phyloP scores from a whole-genome alignment of 2,113 vertebrate genomes.

The Hiodon tergisus region DNA sequence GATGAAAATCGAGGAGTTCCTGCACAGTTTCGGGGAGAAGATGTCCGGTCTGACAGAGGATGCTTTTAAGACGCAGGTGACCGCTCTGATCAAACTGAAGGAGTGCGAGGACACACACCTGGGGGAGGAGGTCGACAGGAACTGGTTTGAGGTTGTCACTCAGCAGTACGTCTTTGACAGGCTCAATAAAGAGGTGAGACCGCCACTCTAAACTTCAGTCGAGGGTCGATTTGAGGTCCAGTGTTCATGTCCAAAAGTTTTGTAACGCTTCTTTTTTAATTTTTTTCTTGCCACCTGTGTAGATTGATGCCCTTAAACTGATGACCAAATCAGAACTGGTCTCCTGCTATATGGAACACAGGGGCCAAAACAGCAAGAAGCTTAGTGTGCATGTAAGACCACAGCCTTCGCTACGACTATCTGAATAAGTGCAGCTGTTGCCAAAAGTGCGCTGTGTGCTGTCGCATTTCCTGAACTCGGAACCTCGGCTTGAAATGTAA shows the following conservation, averaged over 20 bases:
- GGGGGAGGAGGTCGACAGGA: slow-evolving; percentile 91
- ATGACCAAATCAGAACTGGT: slow-evolving; percentile 76
- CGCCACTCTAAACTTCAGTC: background rate
- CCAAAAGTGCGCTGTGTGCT: background rate
- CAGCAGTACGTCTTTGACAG: slow-evolving; percentile 90
- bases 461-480: background rate
- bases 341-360: slow-evolving; percentile 77
- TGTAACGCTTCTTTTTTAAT: background rate
- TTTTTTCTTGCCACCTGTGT: slow-evolving; percentile 17
- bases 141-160: slow-evolving; percentile 91
- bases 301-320: slow-evolving; percentile 84
- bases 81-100: slow-evolving; percentile 89
- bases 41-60: slow-evolving; percentile 77
- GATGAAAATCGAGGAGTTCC: slow-evolving; percentile 88
- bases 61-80: slow-evolving; percentile 82
- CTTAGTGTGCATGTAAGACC: slow-evolving; percentile 87
- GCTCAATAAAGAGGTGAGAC: slow-evolving; percentile 77
- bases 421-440: background rate
- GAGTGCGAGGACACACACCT: slow-evolving; percentile 92
- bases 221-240: background rate
- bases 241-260: background rate
- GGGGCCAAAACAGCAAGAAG: slow-evolving; percentile 64
- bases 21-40: slow-evolving; percentile 77
- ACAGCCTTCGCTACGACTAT: no score
- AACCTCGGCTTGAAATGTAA: background rate